Evolutionary conservation across 2,113 vertebrate species (phyloP), one percentile per base, ranked within the genome.

Genomic region (Notarius lentiginosus): DNA sequence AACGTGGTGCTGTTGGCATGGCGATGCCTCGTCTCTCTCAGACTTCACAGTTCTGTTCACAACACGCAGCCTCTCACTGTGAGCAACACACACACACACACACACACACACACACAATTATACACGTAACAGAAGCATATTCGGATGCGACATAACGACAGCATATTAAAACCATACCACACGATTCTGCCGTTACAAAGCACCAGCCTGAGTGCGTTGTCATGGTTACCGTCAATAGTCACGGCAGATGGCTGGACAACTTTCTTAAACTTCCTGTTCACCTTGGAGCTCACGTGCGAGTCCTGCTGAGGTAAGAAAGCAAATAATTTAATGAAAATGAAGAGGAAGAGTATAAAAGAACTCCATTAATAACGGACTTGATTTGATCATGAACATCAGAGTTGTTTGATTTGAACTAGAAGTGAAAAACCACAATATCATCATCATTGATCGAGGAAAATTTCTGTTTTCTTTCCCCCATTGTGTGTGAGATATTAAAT

Each of bases 101-200:
- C 65, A 72, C 82, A 76, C 60, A 65, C 60, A n/a, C 34, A 65
- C 61, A 53, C 34, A 83, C 60, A 63, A 56, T 20, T 18, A 17
- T 7, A 47, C 5, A 15, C 0, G 11, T 18, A 47, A 12, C 56
- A n/a, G 61, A 27, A 41, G 11, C 10, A 22, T 12, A 30, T 61
- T 22, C 20, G 1, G 30, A 51, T 20, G 75, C 4, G 63, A 55
- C 17, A 53, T 58, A 92, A 92, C 76, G 88, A 88, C 89, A 88
- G 89, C 70, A 91, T 89, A 85, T 91, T 41, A 92, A 91, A 90
- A 88, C 34, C 90, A 90, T 72, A 99, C 98, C 97, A 96, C 90
- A 97, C 96, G 88, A 99, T 99, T 88, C 95, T 96, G 91, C 98
- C 98, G 89, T 99, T 99, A 89, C 97, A 97, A 90, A 99, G 92